These are phyloP conservation scores for Aurelia sp. DNA, from an alignment of 30 jellyfish, hydroid and myxozoan genomes.

Conservation along the genomic window DNA sequence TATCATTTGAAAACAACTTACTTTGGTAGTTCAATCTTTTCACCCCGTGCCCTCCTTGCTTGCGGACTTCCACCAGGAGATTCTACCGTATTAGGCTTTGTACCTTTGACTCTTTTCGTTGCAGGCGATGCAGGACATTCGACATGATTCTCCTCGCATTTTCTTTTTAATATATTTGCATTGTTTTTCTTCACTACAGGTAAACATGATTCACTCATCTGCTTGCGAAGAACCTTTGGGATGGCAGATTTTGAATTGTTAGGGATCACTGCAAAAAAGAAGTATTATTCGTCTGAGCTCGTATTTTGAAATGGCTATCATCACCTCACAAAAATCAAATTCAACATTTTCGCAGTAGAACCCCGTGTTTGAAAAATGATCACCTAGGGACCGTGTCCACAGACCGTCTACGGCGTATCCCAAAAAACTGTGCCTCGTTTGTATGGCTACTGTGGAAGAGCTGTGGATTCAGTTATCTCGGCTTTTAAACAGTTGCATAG, in stretches of 20 bases:
- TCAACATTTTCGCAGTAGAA: too few species aligned
- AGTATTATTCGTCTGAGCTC: too few species aligned
- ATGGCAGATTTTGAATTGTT: background rate
- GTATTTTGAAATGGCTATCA: too few species aligned
- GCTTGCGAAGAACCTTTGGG: constrained; percentile 5
- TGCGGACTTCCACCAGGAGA: constrained; percentile 43
- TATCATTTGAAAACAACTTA: background rate
- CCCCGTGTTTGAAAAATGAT: too few species aligned
- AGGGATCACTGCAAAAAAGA: background rate
- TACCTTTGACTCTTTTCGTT: constrained; percentile 2
- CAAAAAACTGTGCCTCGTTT: too few species aligned
- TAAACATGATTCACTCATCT: background rate
- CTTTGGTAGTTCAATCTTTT: constrained; percentile 28
- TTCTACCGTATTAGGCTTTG: background rate
- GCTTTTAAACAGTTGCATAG: too few species aligned
- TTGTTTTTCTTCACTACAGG: background rate
- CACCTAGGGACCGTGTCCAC: too few species aligned
- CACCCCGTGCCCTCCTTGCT: constrained; percentile 58
- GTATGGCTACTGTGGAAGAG: too few species aligned
- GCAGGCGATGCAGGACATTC: constrained; percentile 29
- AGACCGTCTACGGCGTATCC: too few species aligned
- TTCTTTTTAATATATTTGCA: background rate
- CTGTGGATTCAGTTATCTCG: too few species aligned
- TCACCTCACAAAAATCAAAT: too few species aligned
- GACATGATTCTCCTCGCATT: constrained; percentile 11